A percentile compares a stretch with the other conserved stretches of the same genome.
Conservation (phyloP, 2,888 invertebrate species). For the Exocentrus adspersus region DNA sequence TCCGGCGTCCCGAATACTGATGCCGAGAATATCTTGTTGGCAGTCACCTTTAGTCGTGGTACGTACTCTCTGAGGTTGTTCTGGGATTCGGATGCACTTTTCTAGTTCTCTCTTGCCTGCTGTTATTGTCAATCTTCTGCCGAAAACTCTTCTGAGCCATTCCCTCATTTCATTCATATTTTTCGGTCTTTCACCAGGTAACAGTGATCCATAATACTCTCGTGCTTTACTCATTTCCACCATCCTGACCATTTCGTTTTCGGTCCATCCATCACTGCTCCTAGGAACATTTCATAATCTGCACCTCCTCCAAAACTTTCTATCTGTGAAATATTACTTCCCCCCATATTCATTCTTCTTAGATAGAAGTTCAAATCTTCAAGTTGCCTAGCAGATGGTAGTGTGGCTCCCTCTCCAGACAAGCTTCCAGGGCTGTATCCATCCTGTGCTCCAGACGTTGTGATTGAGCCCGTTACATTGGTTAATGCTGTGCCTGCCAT, state of each 20-base stretch:
- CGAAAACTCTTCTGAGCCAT: slow-evolving; percentile 25
- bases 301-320: slow-evolving; percentile 27
- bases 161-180: slow-evolving; percentile 10
- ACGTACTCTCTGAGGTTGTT: slow-evolving; percentile 24
- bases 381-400: too few relatives aligned
- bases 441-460: too few relatives aligned
- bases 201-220: too few relatives aligned
- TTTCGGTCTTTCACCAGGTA: slow-evolving; percentile 19
- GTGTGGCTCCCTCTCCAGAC: too few relatives aligned
- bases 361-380: slow-evolving; percentile 20
- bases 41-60: slow-evolving; percentile 18
- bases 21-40: slow-evolving; percentile 18
- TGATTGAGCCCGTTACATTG: too few relatives aligned
- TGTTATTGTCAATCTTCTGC: slow-evolving; percentile 7
- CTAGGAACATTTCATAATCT: slow-evolving; percentile 27
- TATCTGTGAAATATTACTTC: neutral
- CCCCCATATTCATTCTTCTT: neutral
- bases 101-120: slow-evolving; percentile 22
- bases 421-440: too few relatives aligned
- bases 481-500: too few relatives aligned
- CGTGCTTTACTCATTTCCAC: too few relatives aligned
- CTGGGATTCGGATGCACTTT: slow-evolving; percentile 13
- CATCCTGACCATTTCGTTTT: slow-evolving; percentile 1
- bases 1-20: neutral
- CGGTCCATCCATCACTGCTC: slow-evolving; percentile 18